phyloP scores from a whole-genome alignment of 2,113 vertebrate species.

The Mesoclemmys tuberculata region DNA sequence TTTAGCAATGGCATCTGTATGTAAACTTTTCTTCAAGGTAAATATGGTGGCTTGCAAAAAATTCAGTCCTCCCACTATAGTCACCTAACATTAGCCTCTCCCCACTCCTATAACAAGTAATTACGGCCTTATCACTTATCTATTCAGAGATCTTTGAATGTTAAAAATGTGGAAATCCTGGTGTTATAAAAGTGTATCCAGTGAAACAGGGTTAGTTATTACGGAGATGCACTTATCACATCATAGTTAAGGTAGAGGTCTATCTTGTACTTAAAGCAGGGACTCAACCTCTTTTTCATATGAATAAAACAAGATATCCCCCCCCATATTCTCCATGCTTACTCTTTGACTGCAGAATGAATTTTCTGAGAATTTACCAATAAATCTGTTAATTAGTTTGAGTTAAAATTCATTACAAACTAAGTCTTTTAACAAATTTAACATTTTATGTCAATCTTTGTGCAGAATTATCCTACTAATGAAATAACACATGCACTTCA shows the following conservation, averaged over 20 bases:
- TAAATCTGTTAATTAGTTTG: not conserved
- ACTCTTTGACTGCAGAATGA: not conserved
- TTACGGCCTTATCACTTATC: not conserved
- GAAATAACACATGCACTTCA: not conserved
- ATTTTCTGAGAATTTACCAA: conserved; percentile 19
- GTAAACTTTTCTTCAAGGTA: not conserved
- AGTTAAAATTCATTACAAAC: conserved; percentile 1
- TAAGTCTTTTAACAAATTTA: not conserved
- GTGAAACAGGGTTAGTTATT: not conserved
- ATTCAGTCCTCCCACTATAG: not conserved
- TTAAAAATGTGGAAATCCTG: not conserved
- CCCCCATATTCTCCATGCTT: not conserved
- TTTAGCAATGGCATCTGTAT: not conserved
- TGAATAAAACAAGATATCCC: not conserved
- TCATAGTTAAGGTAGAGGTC: not conserved
- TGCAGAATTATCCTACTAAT: conserved; percentile 13
- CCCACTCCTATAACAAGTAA: not conserved
- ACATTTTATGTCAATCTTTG: not conserved
- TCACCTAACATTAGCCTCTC: not conserved
- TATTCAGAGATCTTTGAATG: not conserved
- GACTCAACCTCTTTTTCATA: not conserved
- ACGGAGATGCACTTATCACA: not conserved
- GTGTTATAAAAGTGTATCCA: accelerated
- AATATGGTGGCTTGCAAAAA: not conserved
- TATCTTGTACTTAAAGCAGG: not conserved